Conservation (phyloP, 2,113 vertebrate genomes). For the Spilogale gracilis region DNA sequence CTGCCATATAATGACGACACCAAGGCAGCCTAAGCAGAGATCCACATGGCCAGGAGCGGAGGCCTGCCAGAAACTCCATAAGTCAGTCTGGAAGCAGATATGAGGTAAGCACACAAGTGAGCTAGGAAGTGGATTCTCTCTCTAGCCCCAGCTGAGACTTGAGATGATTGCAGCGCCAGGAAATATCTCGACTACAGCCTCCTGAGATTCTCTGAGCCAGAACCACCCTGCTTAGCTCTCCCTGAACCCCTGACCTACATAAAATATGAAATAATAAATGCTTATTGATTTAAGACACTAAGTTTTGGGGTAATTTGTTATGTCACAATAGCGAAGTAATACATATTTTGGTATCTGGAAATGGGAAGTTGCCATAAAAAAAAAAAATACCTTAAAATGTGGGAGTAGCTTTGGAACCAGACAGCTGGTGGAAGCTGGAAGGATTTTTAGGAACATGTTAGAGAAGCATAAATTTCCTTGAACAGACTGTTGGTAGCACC, state of each 20-base stretch:
- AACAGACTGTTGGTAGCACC: slow-evolving; percentile 5
- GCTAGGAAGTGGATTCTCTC: background rate
- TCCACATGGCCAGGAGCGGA: background rate
- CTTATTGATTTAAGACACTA: background rate
- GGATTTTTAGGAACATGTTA: background rate
- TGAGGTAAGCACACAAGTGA: background rate
- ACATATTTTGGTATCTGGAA: slow-evolving; percentile 5
- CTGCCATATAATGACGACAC: background rate
- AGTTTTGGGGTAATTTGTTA: background rate
- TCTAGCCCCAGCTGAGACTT: background rate
- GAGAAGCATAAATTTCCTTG: background rate
- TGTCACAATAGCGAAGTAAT: background rate
- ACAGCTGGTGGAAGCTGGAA: background rate
- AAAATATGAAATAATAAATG: background rate
- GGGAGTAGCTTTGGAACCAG: slow-evolving; percentile 6
- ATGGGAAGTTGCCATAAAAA: background rate
- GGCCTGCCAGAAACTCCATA: background rate
- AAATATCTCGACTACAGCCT: background rate
- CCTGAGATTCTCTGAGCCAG: background rate
- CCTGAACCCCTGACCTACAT: background rate
- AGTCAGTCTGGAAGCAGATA: background rate
- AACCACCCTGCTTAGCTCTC: background rate
- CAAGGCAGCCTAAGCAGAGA: background rate
- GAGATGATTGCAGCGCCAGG: background rate
- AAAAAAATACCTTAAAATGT: background rate